Evolutionary conservation across 2,888 invertebrate species (phyloP), one percentile per base, ranked within the genome.

Genomic region (Zeuzera pyrina): DNA sequence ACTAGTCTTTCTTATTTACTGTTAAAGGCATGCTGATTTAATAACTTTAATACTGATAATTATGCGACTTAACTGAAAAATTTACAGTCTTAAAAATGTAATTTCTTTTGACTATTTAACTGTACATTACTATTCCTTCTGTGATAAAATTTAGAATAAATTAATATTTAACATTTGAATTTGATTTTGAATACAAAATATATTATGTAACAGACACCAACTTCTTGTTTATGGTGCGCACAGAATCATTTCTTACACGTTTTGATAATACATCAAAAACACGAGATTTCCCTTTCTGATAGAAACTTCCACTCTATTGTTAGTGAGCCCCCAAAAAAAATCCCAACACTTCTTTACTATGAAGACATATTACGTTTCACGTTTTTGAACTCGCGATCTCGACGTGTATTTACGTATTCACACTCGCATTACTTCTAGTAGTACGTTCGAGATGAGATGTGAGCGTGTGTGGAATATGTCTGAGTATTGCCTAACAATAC

Each of bases 351-450:
- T 47, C 44, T 45, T 49, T 42, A 43, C 52, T 52, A 79, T 77
- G 71, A 79, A 81, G 81, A 79, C 81, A 81, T 79, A 81, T 79
- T 78, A 71, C 79, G 74, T 77, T 79, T 77, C 78, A 73, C 77
- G 77, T 79, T 81, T 79, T 81, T 79, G 78, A 79, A 77, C 69
- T 76, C 77, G 73, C 79, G 76, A 74, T 74, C 73, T 73, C 74
- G 63, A 66, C 66, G 66, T 66, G 73, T 81, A 81, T 81, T 79
- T 81, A 78, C 79, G 73, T 79, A 81, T 79, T 79, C 79, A 78
- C 79, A 77, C 76, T 78, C 74, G 70, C 77, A 77, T 79, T 79
- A 79, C 76, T 71, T 58, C 67, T 68, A 69, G 68, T 72, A 67
- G 66, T 73, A 69, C 56, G 67, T 70, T 60, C 59, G 68, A 73